Conservation (phyloP, 2,888 invertebrate species). For the Drosophila seclusa region DNA sequence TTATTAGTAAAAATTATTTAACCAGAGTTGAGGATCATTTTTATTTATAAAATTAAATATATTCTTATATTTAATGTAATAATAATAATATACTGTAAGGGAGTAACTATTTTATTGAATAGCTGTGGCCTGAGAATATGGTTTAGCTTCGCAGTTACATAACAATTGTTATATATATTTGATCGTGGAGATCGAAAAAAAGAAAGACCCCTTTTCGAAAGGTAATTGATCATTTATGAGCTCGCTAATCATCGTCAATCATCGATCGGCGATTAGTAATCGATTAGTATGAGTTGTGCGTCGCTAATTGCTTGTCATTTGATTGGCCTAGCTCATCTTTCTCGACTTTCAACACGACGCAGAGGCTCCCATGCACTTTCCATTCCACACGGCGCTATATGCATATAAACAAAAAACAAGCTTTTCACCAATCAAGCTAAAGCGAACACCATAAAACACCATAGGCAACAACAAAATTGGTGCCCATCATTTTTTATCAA, state of each 20-base stretch:
- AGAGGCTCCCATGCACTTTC: conserved; percentile 51
- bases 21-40: neutral
- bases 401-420: conserved; percentile 40
- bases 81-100: neutral
- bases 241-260: conserved; percentile 4
- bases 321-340: conserved; percentile 41
- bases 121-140: neutral
- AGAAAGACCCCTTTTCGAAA: conserved; percentile 3
- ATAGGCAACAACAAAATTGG: conserved; percentile 22
- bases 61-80: neutral
- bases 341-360: conserved; percentile 53
- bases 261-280: conserved; percentile 17
- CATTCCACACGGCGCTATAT: conserved; percentile 43
- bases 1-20: neutral
- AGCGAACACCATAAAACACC: conserved; percentile 20
- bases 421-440: conserved; percentile 55
- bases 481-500: conserved; percentile 61
- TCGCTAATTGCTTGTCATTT: conserved; percentile 50
- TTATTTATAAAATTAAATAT: neutral
- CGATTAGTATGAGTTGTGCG: conserved; percentile 4
- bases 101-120: neutral
- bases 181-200: neutral
- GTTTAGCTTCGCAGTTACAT: neutral
- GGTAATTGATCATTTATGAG: conserved; percentile 2
- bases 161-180: neutral